phyloP scores from a whole-genome alignment of 1,140 invertebrate genomes.

The Philopotamus ludificatus region DNA sequence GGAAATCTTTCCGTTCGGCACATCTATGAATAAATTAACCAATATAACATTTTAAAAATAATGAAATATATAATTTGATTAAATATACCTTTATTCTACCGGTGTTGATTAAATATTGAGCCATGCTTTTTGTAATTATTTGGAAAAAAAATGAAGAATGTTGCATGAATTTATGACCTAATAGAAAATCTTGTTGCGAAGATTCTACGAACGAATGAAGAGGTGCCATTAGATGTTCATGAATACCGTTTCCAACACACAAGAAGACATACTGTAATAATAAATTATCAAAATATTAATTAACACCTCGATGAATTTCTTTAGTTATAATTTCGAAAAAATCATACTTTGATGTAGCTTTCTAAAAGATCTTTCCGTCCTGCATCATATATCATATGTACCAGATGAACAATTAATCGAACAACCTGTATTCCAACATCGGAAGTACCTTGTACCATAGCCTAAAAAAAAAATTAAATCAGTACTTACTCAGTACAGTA shows the following conservation, averaged over 20 bases:
- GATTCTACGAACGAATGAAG: constrained; percentile 76
- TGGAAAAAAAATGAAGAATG: constrained; percentile 90
- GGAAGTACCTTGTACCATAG: constrained; percentile 62
- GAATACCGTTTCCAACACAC: constrained; percentile 68
- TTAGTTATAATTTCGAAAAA: too few species aligned
- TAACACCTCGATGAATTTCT: too few species aligned
- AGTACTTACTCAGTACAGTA: too few species aligned
- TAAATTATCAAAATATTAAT: too few species aligned
- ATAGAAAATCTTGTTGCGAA: constrained; percentile 80
- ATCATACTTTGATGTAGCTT: constrained; percentile 65
- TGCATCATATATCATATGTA: constrained; percentile 79
- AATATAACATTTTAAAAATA: not conserved
- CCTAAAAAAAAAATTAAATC: constrained; percentile 43
- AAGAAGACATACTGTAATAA: constrained; percentile 89
- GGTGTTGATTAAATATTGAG: constrained; percentile 81
- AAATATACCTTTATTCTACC: constrained; percentile 76
- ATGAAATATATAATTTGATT: not conserved
- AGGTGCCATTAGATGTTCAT: constrained; percentile 79
- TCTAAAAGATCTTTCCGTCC: constrained; percentile 75
- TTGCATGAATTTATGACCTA: constrained; percentile 85
- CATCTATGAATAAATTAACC: constrained; percentile 64
- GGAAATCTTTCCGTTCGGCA: constrained; percentile 85
- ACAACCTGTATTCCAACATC: constrained; percentile 85
- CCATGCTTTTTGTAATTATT: constrained; percentile 89
- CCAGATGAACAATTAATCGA: constrained; percentile 82